A percentile compares a stretch with the other conserved stretches of the same genome.
These are phyloP conservation scores for Tromatobia lineatoria DNA, from an alignment of 2,888 invertebrate species.

Conservation along the genomic window DNA sequence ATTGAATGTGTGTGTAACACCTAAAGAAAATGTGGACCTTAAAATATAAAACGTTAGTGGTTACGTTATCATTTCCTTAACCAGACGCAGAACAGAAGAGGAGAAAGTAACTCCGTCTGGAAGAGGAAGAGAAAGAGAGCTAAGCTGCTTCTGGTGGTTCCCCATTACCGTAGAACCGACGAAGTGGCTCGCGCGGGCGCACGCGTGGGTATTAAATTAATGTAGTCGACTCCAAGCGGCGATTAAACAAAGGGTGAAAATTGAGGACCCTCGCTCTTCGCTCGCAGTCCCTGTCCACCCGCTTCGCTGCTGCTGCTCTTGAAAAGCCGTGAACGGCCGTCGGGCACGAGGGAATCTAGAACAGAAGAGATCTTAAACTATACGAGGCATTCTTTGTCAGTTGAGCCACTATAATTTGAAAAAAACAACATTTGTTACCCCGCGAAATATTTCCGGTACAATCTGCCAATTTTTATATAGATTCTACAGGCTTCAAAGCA, in stretches of 20 bases:
- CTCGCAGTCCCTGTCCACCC: slow-evolving; percentile 28
- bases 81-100: slow-evolving; percentile 11
- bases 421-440: too few species aligned
- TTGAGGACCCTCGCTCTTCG: slow-evolving; percentile 77
- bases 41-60: neutral
- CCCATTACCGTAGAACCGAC: slow-evolving; percentile 70
- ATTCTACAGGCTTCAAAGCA: too few species aligned
- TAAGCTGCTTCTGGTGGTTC: slow-evolving; percentile 63
- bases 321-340: slow-evolving; percentile 53
- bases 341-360: slow-evolving; percentile 40
- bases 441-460: too few species aligned
- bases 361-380: slow-evolving; percentile 39
- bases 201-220: slow-evolving; percentile 83
- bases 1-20: neutral
- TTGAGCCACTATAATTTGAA: too few species aligned
- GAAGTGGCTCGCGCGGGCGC: slow-evolving; percentile 74
- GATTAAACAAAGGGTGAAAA: slow-evolving; percentile 85
- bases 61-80: slow-evolving; percentile 16
- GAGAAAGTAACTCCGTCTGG: slow-evolving; percentile 53
- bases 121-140: slow-evolving; percentile 12
- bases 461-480: too few species aligned
- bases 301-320: slow-evolving; percentile 9
- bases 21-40: neutral
- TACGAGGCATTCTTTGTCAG: neutral
- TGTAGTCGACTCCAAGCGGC: slow-evolving; percentile 82